Base-by-base conservation (phyloP, 2,113 vertebrate species). In the Geococcyx californianus region DNA sequence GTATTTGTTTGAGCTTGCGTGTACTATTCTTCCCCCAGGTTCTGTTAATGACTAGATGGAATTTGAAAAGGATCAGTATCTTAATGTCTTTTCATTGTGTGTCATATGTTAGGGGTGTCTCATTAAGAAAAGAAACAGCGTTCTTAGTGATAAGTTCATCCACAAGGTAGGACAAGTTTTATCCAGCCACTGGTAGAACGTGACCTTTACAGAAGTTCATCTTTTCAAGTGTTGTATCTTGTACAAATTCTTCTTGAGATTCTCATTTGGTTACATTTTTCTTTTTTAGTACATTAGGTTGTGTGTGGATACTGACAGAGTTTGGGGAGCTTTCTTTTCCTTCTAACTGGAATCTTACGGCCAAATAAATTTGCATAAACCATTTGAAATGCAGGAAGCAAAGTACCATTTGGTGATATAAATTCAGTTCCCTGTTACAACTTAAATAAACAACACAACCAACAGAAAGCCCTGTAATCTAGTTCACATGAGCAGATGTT, bases 401-500 rank as follows among this genome's bases (percentile, higher is more conserved):
- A 82, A 63, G 44, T 15, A 45, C 28, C 26, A 82, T 54, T 75
- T 8, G 7, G 75, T 93, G 59, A 76, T 85, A 55, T 66, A 93
- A 77, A 80, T 90, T 85, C 68, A 80, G 33, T 74, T 95, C 33
- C 56, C 72, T 95, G 59, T 17, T 77, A 74, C 38, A 40, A 73
- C 83, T 88, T 79, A 55, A 93, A 92, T 78, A 86, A 93, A 81
- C 79, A 67, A 47, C 44, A 49, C 67, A 75, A 90, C 63, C 72
- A 81, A 12, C 75, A 88, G 79, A 59, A 69, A 95, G 68, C 19
- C 52, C 60, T 1, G 0, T 68, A 74, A 72, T 90, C 38, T 72
- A 34, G 85, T 49, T 89, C 76, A 64, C 64, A 34, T 13, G 75
- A 88, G 84, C 84, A 72, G 90, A 81, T 87, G 88, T 95, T 96